Evolutionary conservation across 2,888 invertebrate species (phyloP).

Genomic region (Priocnemis perturbator): DNA sequence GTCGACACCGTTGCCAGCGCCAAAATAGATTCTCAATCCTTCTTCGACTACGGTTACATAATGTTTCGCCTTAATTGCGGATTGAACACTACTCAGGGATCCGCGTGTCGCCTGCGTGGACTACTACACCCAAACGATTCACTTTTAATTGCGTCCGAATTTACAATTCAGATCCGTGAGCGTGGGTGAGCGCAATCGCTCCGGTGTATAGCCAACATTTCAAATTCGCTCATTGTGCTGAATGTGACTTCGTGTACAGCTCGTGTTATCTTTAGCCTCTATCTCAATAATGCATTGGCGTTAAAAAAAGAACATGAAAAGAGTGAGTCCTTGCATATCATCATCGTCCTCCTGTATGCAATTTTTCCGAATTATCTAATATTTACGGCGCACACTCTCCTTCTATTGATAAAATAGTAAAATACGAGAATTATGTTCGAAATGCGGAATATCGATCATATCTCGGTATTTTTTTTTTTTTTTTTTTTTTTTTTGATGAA

Average conservation of each 20-base stretch:
- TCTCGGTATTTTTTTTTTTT: too few species aligned
- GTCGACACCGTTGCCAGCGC: slow-evolving; percentile 27
- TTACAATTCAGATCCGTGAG: slow-evolving; percentile 64
- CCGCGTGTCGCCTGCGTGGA: slow-evolving; percentile 35
- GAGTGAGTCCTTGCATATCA: too few species aligned
- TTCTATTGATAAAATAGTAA: too few species aligned
- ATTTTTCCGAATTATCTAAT: too few species aligned
- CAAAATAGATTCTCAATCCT: slow-evolving; percentile 24
- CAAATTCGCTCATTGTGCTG: neutral
- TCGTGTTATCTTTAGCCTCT: too few species aligned
- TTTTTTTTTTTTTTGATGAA: slow-evolving; percentile 37
- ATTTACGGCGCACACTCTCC: too few species aligned
- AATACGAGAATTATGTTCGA: slow-evolving; percentile 38
- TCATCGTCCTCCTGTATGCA: too few species aligned
- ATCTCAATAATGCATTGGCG: too few species aligned
- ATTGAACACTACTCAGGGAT: slow-evolving; percentile 49
- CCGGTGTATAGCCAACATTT: neutral
- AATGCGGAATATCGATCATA: slow-evolving; percentile 51
- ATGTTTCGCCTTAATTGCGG: slow-evolving; percentile 65
- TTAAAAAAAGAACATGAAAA: too few species aligned
- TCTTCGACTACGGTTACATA: slow-evolving; percentile 57
- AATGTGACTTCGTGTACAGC: too few species aligned
- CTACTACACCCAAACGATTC: slow-evolving; percentile 56
- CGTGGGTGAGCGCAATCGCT: slow-evolving; percentile 31
- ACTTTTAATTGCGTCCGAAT: slow-evolving; percentile 66